These are phyloP conservation scores for Lymantria monacha DNA, from an alignment of 2,888 invertebrate species.

Conservation along the genomic window DNA sequence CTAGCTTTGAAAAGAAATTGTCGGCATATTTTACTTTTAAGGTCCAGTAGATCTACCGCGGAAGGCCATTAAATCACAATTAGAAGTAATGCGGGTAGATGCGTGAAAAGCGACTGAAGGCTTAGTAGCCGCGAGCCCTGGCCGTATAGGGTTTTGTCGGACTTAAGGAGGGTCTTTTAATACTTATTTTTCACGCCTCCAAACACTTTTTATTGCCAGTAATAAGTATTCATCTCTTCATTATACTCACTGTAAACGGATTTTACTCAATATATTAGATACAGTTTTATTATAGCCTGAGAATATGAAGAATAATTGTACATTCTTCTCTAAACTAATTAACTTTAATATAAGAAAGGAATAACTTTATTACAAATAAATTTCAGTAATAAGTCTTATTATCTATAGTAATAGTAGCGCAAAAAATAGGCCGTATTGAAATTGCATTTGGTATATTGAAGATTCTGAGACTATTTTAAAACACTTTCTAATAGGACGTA, in stretches of 20 bases:
- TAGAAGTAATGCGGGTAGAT: constrained; percentile 77
- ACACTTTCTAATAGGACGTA: too few relatives aligned
- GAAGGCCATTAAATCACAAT: constrained; percentile 78
- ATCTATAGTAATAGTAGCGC: too few relatives aligned
- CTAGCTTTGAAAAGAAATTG: constrained; percentile 31
- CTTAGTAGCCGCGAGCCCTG: constrained; percentile 38
- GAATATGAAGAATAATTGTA: too few relatives aligned
- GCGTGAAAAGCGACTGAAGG: constrained; percentile 66
- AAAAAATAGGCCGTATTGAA: too few relatives aligned
- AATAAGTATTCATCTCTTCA: constrained; percentile 26
- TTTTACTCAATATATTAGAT: not conserved
- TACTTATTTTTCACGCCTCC: constrained; percentile 59
- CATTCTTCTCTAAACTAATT: too few relatives aligned
- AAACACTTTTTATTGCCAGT: constrained; percentile 43
- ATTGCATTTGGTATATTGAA: too few relatives aligned
- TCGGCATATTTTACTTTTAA: constrained; percentile 39
- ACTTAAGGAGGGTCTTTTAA: constrained; percentile 68
- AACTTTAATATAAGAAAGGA: too few relatives aligned
- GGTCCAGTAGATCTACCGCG: constrained; percentile 64
- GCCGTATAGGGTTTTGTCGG: constrained; percentile 60
- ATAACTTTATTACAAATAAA: too few relatives aligned
- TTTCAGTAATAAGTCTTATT: too few relatives aligned
- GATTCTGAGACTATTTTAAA: too few relatives aligned
- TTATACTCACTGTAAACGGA: not conserved
- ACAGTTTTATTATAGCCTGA: not conserved